Percentiles rank a stretch among this genome's conserved stretches.
These are phyloP conservation scores for Bathynomus jamesi DNA, from an alignment of 1,140 invertebrate species.

Conservation along the genomic window DNA sequence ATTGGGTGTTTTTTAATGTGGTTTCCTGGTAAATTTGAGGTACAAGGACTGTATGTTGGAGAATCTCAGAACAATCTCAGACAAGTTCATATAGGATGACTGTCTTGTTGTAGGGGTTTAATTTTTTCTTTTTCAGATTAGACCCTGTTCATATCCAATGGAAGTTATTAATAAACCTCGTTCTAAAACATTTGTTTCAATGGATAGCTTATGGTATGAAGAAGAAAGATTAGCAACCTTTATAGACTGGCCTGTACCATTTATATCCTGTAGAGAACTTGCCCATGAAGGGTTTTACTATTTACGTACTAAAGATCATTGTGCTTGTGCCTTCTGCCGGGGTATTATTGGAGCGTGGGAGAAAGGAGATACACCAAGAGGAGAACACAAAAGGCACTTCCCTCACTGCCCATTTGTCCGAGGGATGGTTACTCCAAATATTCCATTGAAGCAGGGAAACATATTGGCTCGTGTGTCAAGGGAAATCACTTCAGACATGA, in stretches of 20 bases:
- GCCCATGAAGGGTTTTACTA: constrained; percentile 78
- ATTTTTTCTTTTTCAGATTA: too few relatives aligned
- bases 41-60: too few relatives aligned
- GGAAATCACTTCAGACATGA: constrained; percentile 67
- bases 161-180: too few relatives aligned
- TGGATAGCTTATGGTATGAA: constrained; percentile 31
- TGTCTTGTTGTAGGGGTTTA: too few relatives aligned
- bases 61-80: too few relatives aligned
- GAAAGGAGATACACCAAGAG: constrained; percentile 60
- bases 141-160: too few relatives aligned
- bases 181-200: constrained; percentile 24
- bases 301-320: constrained; percentile 54
- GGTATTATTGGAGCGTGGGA: constrained; percentile 64
- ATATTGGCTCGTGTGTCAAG: constrained; percentile 61
- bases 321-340: constrained; percentile 74
- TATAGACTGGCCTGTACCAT: constrained; percentile 39
- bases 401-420: constrained; percentile 64
- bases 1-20: too few relatives aligned
- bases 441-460: constrained; percentile 57
- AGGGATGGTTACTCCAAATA: constrained; percentile 54
- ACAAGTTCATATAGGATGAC: too few relatives aligned
- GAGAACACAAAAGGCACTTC: constrained; percentile 63
- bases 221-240: constrained; percentile 35
- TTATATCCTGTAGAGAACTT: constrained; percentile 57
- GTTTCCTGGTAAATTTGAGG: too few relatives aligned